Base-by-base conservation (phyloP, 2,113 vertebrate genomes). In the Triplophysa tibetana region DNA sequence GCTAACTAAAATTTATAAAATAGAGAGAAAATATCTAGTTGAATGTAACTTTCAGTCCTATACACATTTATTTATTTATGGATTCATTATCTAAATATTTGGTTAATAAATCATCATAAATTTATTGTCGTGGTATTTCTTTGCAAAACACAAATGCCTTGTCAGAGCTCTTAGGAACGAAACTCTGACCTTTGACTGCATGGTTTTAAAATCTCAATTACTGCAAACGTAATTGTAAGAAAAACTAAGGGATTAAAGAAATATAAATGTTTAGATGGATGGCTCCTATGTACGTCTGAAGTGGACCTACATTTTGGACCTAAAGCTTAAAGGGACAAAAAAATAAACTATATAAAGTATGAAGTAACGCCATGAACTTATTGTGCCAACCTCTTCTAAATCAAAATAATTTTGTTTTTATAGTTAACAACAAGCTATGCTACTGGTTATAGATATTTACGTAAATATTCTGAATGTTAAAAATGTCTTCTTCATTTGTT, bases 151-250 rank as follows among this genome's bases (percentile, higher is more conserved):
- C 33, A 38, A 38, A 6, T 38, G 33, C 6, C 6, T 38, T 38
- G 33, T 38, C 6, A 38, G 33, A 33, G 29, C 29, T 33, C 29
- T 33, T 45, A 45, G 43, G 16, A 24, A 65, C 17, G 11, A 50
- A 17, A 19, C 16, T 24, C 38, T 60, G 64, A 75, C 79, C 72
- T 81, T 74, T 64, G 74, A 64, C 23, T 50, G 38, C 21, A 43
- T 41, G 60, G 38, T 23, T 43, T 50, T 56, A 29, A 63, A 63
- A 43, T 63, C 17, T 5, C 48, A 50, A 63, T 14, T 9, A 9
- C 23, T 75, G 56, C 69, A 8, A 41, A 43, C 5, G 24, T 14
- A 17, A 43, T 43, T 56, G 17, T n/a, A 54, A 54, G n/a, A 54
- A 16, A 54, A 17, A 4, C 52, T 54, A 17, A 21, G 7, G n/a